phyloP scores from a whole-genome alignment of 2,797 vertebrate species.

The Manis pentadactyla region DNA sequence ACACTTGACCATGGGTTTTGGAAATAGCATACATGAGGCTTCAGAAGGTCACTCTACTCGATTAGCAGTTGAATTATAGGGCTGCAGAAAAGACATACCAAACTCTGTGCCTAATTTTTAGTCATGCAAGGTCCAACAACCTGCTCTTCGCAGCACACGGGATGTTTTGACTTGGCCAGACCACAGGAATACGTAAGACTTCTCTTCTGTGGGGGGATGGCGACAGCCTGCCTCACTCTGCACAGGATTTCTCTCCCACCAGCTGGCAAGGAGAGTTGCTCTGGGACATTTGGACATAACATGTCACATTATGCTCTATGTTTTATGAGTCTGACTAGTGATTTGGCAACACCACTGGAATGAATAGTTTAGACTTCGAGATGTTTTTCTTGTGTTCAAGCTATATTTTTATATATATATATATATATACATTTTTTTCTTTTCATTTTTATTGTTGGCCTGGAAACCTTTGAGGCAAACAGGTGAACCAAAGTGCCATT shows the following conservation, averaged over 20 bases:
- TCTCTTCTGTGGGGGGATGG: background rate
- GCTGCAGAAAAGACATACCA: background rate
- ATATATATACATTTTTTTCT: slow-evolving; percentile 13
- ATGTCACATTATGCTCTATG: accelerated
- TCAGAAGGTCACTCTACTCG: background rate
- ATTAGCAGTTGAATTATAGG: background rate
- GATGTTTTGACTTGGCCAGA: background rate
- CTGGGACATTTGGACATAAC: background rate
- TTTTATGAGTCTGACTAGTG: background rate
- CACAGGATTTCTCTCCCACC: background rate
- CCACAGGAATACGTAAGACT: accelerated
- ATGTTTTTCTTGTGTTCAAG: background rate
- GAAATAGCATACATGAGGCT: background rate
- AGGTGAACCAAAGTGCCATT: background rate
- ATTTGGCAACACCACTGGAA: background rate
- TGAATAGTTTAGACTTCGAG: background rate
- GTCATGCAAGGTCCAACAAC: background rate
- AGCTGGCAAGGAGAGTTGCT: background rate
- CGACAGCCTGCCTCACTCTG: background rate
- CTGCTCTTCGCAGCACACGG: background rate
- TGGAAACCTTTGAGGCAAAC: slow-evolving; percentile 39
- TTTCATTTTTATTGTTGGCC: background rate
- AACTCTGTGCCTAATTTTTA: background rate
- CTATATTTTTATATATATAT: background rate
- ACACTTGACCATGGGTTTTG: background rate